Percentiles rank a stretch among this genome's conserved stretches.
These are phyloP conservation scores for Drosophila kokeensis DNA, from an alignment of 2,888 invertebrate species.

Conservation along the genomic window DNA sequence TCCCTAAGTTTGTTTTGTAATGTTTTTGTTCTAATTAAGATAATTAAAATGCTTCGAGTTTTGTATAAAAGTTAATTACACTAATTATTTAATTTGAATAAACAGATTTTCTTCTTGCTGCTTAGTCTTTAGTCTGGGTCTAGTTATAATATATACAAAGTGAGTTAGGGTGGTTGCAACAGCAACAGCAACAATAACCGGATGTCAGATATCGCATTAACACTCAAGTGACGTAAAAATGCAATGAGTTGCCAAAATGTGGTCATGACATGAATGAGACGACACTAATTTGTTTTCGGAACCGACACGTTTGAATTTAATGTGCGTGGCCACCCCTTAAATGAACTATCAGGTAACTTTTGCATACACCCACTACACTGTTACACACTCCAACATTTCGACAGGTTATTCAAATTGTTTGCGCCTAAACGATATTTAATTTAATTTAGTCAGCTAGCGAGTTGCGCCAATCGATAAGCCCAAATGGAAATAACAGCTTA, in stretches of 20 bases:
- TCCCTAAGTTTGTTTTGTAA: accelerated
- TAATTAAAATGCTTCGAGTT: neutral
- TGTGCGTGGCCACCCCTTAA: constrained; percentile 39
- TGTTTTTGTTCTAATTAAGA: neutral
- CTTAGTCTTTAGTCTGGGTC: neutral
- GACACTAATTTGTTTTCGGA: constrained; percentile 56
- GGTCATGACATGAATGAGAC: constrained; percentile 56
- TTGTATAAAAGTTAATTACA: neutral
- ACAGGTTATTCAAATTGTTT: constrained; percentile 15
- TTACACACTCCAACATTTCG: constrained; percentile 19
- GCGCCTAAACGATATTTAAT: constrained; percentile 10
- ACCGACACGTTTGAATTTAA: constrained; percentile 28
- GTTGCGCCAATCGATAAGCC: constrained; percentile 5
- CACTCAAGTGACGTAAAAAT: constrained; percentile 47
- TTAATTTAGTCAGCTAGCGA: neutral
- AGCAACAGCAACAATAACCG: constrained; percentile 33
- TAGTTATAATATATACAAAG: neutral
- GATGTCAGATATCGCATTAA: constrained; percentile 56
- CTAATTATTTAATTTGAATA: neutral
- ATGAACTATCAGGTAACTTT: constrained; percentile 20
- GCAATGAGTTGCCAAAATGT: constrained; percentile 50
- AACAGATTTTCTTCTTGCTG: neutral
- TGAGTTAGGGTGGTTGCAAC: constrained; percentile 1
- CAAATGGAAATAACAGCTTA: constrained; percentile 6
- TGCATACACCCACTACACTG: constrained; percentile 2